Conservation (phyloP, 2,797 vertebrate genomes). For the Apogon talboti region DNA sequence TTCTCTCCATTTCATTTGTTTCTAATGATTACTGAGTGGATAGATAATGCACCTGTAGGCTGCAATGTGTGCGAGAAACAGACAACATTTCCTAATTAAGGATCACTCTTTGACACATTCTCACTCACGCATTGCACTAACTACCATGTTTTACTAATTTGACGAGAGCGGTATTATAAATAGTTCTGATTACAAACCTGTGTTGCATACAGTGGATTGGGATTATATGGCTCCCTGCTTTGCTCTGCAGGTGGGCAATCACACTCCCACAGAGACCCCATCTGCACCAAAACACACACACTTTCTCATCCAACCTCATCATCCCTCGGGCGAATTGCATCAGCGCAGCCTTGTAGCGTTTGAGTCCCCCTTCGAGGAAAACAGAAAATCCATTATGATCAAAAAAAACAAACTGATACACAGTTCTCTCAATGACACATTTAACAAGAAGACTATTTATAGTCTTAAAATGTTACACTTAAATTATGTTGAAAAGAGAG, state of each 20-base stretch:
- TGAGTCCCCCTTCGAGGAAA: conserved; percentile 21
- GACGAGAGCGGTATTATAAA: not conserved
- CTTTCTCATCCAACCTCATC: conserved; percentile 6
- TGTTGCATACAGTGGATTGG: conserved; percentile 36
- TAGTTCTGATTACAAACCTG: conserved; percentile 13
- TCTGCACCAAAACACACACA: conserved; percentile 22
- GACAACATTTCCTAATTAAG: too few species aligned
- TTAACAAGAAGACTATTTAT: too few species aligned
- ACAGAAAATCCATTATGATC: conserved; percentile 6
- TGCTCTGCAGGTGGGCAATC: conserved; percentile 31
- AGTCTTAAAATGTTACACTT: too few species aligned
- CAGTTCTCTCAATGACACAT: not conserved
- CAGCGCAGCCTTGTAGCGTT: conserved; percentile 31
- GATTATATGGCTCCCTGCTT: conserved; percentile 24
- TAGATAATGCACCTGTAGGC: not conserved
- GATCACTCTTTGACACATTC: too few species aligned
- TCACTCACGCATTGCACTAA: too few species aligned
- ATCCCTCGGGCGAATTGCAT: conserved; percentile 14
- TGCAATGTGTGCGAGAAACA: conserved; percentile 16
- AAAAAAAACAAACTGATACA: not conserved
- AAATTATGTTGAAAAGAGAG: too few species aligned
- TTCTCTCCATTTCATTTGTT: too few species aligned
- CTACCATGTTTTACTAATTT: too few species aligned
- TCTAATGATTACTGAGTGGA: too few species aligned
- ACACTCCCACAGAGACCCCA: conserved; percentile 25